These are phyloP conservation scores for Cephus pygmeus DNA, from an alignment of 2,888 invertebrate genomes.

Conservation along the genomic window DNA sequence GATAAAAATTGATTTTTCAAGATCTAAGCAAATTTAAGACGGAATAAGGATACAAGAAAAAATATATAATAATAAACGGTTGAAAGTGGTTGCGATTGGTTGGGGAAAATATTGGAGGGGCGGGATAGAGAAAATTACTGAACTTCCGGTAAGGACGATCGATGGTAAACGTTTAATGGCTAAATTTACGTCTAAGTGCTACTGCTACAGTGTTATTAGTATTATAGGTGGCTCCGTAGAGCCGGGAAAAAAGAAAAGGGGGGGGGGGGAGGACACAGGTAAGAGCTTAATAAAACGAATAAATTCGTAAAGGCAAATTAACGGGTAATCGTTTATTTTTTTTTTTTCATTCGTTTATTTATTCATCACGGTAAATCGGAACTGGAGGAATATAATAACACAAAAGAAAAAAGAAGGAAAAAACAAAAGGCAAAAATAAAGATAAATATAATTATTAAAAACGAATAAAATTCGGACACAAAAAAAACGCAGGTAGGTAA, in stretches of 20 bases:
- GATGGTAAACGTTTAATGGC: not conserved
- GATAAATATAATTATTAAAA: conserved; percentile 6
- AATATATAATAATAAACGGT: not conserved
- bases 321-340: not conserved
- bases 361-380: not conserved
- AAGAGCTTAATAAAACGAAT: not conserved
- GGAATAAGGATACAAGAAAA: not conserved
- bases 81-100: not conserved
- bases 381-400: not conserved
- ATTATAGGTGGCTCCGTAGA: not conserved
- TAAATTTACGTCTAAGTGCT: not conserved
- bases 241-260: not conserved
- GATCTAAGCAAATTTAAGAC: not conserved
- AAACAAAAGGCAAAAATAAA: conserved; percentile 3
- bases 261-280: not conserved
- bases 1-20: not conserved
- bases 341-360: not conserved
- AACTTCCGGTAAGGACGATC: not conserved
- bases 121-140: not conserved
- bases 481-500: not conserved
- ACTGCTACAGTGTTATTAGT: not conserved
- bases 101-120: not conserved
- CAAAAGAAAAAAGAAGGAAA: conserved; percentile 12
- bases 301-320: not conserved
- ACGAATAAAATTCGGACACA: not conserved